These are phyloP conservation scores for Lycaena phlaeas DNA, from an alignment of 2,888 invertebrate species.

Conservation along the genomic window DNA sequence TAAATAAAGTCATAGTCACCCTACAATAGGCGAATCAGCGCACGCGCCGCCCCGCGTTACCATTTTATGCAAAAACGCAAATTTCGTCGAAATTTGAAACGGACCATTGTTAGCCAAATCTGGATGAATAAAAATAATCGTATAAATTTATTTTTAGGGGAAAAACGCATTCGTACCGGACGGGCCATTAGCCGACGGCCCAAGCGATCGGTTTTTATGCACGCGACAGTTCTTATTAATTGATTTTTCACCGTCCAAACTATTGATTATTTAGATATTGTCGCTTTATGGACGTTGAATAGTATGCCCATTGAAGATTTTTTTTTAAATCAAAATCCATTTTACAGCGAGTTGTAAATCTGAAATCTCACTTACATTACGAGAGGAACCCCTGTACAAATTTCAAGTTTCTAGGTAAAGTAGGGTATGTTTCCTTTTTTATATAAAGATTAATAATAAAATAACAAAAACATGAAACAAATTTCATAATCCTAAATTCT, in stretches of 20 bases:
- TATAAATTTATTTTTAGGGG: conserved; percentile 55
- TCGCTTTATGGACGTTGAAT: too few species aligned
- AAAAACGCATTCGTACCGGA: conserved; percentile 40
- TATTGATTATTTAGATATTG: conserved; percentile 36
- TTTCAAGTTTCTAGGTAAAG: too few species aligned
- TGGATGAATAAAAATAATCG: conserved; percentile 66
- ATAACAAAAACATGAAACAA: too few species aligned
- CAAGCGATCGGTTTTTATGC: conserved; percentile 57
- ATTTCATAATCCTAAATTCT: too few species aligned
- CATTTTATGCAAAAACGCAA: conserved; percentile 73
- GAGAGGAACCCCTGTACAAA: too few species aligned
- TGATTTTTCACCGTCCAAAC: conserved; percentile 49
- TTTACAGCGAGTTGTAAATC: too few species aligned
- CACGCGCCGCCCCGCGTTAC: conserved; percentile 52
- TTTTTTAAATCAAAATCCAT: too few species aligned
- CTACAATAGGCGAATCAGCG: conserved; percentile 39
- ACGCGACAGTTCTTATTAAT: conserved; percentile 47
- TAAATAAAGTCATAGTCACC: too few species aligned
- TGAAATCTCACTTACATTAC: too few species aligned
- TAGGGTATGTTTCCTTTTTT: too few species aligned
- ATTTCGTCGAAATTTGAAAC: conserved; percentile 72
- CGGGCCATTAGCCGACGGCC: conserved; percentile 37
- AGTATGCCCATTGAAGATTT: too few species aligned
- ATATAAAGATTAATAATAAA: too few species aligned
- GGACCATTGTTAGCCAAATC: conserved; percentile 48